Evolutionary conservation across 2,888 invertebrate genomes (phyloP).

Genomic region (Frankliniella fusca): DNA sequence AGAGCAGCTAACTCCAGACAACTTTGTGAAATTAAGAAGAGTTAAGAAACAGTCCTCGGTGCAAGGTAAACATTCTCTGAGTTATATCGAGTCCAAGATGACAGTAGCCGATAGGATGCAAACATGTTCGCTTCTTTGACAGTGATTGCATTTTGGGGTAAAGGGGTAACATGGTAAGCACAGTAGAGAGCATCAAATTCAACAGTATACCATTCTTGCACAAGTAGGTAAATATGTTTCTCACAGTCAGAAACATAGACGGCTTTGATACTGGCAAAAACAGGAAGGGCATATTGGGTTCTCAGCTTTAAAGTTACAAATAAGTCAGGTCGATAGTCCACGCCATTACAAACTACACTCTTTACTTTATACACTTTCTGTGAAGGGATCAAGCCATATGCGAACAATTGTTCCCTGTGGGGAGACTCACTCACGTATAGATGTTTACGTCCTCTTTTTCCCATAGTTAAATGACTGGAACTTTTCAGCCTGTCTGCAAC

Average conservation of each 20-base stretch:
- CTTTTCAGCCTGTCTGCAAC: neutral
- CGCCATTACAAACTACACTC: neutral
- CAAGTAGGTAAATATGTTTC: neutral
- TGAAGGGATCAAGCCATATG: neutral
- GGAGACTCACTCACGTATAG: neutral
- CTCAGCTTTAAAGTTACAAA: neutral
- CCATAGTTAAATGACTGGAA: neutral
- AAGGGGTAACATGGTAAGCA: neutral
- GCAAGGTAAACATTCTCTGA: neutral
- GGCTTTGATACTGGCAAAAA: neutral
- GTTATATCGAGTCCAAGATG: neutral
- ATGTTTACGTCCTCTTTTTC: neutral
- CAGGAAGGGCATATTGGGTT: neutral
- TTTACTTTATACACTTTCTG: neutral
- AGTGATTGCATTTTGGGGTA: neutral
- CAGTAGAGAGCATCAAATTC: neutral
- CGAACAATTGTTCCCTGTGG: neutral
- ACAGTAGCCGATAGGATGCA: neutral
- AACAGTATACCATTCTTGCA: neutral
- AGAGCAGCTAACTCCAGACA: neutral
- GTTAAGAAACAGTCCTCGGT: neutral
- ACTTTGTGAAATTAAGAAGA: neutral
- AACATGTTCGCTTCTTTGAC: neutral
- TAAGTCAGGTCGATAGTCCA: neutral
- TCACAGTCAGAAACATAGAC: neutral